Evolutionary conservation across 2,888 invertebrate species (phyloP).

Genomic region (Polymixis flavicincta): DNA sequence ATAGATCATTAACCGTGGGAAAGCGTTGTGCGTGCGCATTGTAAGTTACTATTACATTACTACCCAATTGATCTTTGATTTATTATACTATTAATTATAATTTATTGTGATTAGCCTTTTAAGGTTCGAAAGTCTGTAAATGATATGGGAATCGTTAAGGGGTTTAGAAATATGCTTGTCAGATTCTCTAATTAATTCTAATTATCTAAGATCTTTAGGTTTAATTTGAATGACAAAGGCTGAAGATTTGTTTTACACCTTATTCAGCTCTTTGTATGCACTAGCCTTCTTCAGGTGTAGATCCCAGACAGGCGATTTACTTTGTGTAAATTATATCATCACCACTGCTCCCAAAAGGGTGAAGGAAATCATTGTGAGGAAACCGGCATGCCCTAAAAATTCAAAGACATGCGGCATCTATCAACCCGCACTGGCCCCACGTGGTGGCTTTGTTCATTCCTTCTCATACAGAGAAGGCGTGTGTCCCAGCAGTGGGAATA

Average conservation of each 20-base stretch:
- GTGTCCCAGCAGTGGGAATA: no score
- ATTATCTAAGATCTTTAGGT: not conserved
- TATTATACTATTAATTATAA: slow-evolving; percentile 45
- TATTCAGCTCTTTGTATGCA: not conserved
- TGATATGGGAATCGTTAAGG: not conserved
- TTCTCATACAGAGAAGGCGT: no score
- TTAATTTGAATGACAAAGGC: not conserved
- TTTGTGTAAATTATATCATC: no score
- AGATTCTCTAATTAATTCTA: not conserved
- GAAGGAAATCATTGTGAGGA: no score
- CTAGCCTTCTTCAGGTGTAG: no score
- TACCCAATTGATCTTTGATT: slow-evolving; percentile 56
- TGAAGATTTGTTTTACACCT: not conserved
- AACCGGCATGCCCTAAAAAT: no score
- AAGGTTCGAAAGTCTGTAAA: slow-evolving; percentile 12
- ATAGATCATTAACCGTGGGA: slow-evolving; percentile 63
- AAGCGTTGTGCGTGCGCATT: slow-evolving; percentile 54
- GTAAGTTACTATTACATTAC: slow-evolving; percentile 31
- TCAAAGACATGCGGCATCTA: no score
- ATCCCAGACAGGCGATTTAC: no score
- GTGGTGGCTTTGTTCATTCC: no score
- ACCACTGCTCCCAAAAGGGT: no score
- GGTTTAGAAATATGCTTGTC: not conserved
- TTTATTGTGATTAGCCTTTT: slow-evolving; percentile 35
- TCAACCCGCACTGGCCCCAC: no score